Evolutionary conservation across 2,113 vertebrate genomes (phyloP).

Genomic region (Scatophagus argus): DNA sequence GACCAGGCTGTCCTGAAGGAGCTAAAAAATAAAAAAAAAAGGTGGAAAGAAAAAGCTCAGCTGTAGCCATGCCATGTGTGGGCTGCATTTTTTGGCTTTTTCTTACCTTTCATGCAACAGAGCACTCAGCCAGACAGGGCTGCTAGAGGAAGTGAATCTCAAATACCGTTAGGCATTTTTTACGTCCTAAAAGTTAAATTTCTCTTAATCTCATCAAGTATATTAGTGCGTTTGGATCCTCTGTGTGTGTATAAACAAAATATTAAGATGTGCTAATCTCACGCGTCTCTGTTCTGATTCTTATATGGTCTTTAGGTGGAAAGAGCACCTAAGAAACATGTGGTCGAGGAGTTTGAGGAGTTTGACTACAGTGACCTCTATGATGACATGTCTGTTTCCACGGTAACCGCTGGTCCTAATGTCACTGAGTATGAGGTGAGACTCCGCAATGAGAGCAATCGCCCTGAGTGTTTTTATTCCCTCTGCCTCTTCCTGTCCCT

Average conservation of each 20-base stretch:
- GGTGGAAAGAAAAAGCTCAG: no score
- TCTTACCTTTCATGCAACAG: background rate
- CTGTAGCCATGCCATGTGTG: background rate
- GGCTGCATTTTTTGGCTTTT: background rate
- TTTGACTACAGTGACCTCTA: conserved; percentile 81
- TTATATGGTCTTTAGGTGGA: conserved; percentile 67
- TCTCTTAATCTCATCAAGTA: background rate
- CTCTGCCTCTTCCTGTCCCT: background rate
- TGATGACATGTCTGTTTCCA: conserved; percentile 75
- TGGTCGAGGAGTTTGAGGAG: conserved; percentile 75
- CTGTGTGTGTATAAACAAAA: background rate
- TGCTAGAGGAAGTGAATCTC: conserved; percentile 1
- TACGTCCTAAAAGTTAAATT: background rate
- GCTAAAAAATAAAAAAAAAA: background rate
- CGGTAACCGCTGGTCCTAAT: conserved; percentile 70
- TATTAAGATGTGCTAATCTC: background rate
- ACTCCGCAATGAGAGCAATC: no score
- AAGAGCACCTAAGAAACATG: conserved; percentile 48
- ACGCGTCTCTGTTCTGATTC: background rate
- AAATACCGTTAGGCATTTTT: background rate
- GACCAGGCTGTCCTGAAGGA: background rate
- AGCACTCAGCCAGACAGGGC: background rate
- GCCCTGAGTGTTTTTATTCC: background rate
- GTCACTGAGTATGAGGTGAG: conserved; percentile 85
- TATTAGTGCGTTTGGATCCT: background rate